Percentiles rank a stretch among this genome's conserved stretches.
Evolutionary conservation across 2,888 invertebrate genomes (phyloP).

Genomic region (Apamea sordens): DNA sequence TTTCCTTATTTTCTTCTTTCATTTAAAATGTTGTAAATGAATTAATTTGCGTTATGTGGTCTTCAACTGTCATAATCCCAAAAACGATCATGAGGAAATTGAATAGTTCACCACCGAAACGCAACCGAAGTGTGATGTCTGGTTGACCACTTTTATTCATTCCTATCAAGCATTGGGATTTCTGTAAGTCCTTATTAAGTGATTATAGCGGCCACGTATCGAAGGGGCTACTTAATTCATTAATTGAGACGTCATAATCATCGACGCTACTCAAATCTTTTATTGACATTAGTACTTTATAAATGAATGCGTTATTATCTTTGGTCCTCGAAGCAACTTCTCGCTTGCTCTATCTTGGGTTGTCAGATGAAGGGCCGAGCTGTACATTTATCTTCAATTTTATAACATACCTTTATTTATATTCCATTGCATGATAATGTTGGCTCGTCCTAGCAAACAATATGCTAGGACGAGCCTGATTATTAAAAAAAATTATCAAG

Average conservation of each 20-base stretch:
- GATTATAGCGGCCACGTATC: slow-evolving; percentile 1
- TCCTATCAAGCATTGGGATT: neutral
- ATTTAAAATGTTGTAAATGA: neutral
- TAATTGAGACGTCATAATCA: slow-evolving; percentile 37
- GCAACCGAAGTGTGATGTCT: neutral
- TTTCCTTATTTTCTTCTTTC: too few species aligned
- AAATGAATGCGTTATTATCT: slow-evolving; percentile 32
- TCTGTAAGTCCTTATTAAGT: slow-evolving; percentile 19
- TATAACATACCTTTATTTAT: neutral
- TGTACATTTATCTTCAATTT: neutral
- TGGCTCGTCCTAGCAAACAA: neutral
- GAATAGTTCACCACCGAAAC: neutral
- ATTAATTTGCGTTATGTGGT: neutral
- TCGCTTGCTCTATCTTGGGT: slow-evolving; percentile 9
- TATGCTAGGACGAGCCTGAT: neutral
- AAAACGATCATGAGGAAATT: neutral
- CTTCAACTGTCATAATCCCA: neutral
- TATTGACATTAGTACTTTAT: slow-evolving; percentile 22
- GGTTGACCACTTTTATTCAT: neutral
- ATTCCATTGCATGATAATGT: neutral
- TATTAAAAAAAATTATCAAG: too few species aligned
- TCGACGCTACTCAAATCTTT: slow-evolving; percentile 21
- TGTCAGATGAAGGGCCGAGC: slow-evolving; percentile 15
- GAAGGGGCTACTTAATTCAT: slow-evolving; percentile 25
- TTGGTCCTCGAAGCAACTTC: slow-evolving; percentile 14